Evolutionary conservation across 2,888 invertebrate genomes (phyloP), one percentile per base, ranked within the genome.

Genomic region (Chrysolina americana): DNA sequence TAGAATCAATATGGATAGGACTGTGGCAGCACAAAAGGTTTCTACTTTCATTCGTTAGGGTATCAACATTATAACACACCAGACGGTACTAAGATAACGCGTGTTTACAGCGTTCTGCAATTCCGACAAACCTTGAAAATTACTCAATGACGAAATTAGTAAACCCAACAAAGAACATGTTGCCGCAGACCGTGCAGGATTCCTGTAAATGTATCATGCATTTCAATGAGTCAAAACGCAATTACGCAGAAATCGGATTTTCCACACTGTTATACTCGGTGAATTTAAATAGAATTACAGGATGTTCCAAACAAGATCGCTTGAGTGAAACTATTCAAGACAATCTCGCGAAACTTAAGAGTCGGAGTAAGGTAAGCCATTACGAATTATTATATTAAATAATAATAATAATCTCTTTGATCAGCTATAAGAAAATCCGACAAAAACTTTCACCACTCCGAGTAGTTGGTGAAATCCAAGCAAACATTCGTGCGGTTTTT

Each of bases 171-270:
- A 21, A 53, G 21, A 53, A 53, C 53, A 21, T 53, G 53, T 53
- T 53, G 53, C 53, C 21, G 53, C 53, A 21, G 11, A 19, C 15
- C 23, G 21, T 21, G 36, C 8, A 36, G 19, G 53, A 53, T 53
- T 53, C 53, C 53, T 53, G 19, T 11, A 9, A 53, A 11, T 53
- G 53, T 53, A 3, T 53, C 53, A 4, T 53, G 53, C 53, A 53
- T 53, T 53, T 53, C 19, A 53, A 53, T 53, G 53, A 53, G 53
- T 53, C 53, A 53, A 23, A 53, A 53, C 23, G 21, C 53, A 53
- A 19, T 11, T 53, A 53, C 53, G 17, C 13, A 13, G 53, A 53
- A 53, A 53, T 53, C 21, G 53, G 53, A 53, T 13, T 53, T 53
- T 21, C 53, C 53, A 53, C 53, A 53, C 1, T 21, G 53, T 13